Evolutionary conservation across 2,888 invertebrate species (phyloP).

Genomic region (Phasia obesa): DNA sequence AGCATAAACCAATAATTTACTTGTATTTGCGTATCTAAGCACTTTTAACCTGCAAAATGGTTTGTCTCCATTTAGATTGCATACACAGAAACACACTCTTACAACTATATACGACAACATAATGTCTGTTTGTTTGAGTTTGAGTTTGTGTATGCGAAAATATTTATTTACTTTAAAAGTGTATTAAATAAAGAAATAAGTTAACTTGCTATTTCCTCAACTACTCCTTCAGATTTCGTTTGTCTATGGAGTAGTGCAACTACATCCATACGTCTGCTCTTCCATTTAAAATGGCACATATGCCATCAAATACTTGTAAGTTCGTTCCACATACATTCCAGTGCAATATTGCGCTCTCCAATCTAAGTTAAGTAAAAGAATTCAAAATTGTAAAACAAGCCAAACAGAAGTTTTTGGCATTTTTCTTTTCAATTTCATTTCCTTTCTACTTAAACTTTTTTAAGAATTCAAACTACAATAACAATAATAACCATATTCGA

Average conservation of each 20-base stretch:
- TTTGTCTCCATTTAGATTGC: no score
- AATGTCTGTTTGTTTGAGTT: not conserved
- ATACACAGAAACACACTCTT: constrained; percentile 1
- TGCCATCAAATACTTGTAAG: no score
- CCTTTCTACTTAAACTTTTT: constrained; percentile 43
- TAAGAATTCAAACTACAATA: constrained; percentile 53
- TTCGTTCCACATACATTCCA: constrained; percentile 10
- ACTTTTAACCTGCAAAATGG: constrained; percentile 65
- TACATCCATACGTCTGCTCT: not conserved
- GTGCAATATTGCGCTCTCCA: constrained; percentile 49
- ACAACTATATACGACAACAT: not conserved
- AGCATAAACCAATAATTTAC: constrained; percentile 63
- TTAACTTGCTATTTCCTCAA: constrained; percentile 63
- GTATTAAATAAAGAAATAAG: no score
- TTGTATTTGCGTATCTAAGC: constrained; percentile 67
- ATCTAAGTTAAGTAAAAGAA: constrained; percentile 63
- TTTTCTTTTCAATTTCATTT: constrained; percentile 61
- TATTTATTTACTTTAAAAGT: no score
- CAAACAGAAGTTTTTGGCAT: constrained; percentile 66
- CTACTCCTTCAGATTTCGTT: constrained; percentile 49
- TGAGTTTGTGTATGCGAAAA: no score
- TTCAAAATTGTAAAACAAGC: constrained; percentile 67
- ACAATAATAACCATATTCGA: constrained; percentile 50
- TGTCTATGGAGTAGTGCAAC: constrained; percentile 24
- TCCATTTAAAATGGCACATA: no score